These are phyloP conservation scores for Melanotaenia pygmaea DNA, from an alignment of 2,797 vertebrate species.

Conservation along the genomic window DNA sequence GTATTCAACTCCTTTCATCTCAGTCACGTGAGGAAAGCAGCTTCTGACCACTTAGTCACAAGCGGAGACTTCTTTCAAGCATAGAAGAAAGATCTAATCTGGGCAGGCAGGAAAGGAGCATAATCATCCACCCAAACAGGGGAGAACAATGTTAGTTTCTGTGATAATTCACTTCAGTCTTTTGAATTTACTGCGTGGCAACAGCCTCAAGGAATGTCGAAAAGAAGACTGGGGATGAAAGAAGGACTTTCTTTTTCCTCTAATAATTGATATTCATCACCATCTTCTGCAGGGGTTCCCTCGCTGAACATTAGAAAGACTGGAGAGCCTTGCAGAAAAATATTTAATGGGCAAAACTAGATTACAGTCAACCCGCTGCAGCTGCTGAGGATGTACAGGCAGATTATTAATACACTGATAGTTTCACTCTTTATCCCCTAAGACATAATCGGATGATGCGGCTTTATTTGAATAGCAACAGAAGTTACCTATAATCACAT, in stretches of 20 bases:
- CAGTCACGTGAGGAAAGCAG: slow-evolving; percentile 51
- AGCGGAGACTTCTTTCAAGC: slow-evolving; percentile 47
- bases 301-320: slow-evolving; percentile 29
- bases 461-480: slow-evolving; percentile 34
- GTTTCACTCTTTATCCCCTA: slow-evolving; percentile 16
- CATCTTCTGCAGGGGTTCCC: slow-evolving; percentile 47
- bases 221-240: slow-evolving; percentile 18
- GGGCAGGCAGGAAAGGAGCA: slow-evolving; percentile 42
- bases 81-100: slow-evolving; percentile 56
- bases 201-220: slow-evolving; percentile 26
- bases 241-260: slow-evolving; percentile 40
- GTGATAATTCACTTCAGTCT: slow-evolving; percentile 13
- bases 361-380: slow-evolving; percentile 39
- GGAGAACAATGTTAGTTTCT: slow-evolving; percentile 14
- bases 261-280: slow-evolving; percentile 65
- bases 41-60: slow-evolving; percentile 54
- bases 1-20: slow-evolving; percentile 60
- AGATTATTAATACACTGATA: slow-evolving; percentile 25
- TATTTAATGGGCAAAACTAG: slow-evolving; percentile 41
- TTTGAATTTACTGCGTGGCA: slow-evolving; percentile 30
- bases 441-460: slow-evolving; percentile 32
- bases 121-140: slow-evolving; percentile 36
- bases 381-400: slow-evolving; percentile 27
- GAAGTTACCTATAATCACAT: slow-evolving; percentile 21
- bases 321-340: slow-evolving; percentile 37